These are phyloP conservation scores for Neoarius graeffei DNA, from an alignment of 2,113 vertebrate genomes.

Conservation along the genomic window DNA sequence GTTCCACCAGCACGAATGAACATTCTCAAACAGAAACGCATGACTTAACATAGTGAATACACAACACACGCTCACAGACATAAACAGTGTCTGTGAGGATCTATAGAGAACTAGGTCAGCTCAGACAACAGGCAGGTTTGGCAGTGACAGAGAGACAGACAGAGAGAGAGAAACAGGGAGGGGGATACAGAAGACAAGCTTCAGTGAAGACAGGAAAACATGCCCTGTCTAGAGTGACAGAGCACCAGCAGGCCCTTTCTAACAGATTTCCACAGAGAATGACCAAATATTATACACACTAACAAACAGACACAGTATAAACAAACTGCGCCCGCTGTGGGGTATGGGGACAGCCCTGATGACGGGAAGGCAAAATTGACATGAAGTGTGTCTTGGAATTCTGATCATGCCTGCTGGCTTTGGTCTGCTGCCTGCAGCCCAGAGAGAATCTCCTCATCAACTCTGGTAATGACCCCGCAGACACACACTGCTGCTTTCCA, in stretches of 20 bases:
- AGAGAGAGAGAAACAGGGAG: not conserved
- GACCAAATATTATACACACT: not conserved
- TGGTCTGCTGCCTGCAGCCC: constrained; percentile 42
- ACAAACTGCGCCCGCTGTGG: not conserved
- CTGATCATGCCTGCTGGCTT: constrained; percentile 35
- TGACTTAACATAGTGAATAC: not conserved
- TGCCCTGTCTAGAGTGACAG: not conserved
- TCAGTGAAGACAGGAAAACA: not conserved
- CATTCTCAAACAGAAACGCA: not conserved
- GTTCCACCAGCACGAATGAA: not conserved
- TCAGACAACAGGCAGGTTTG: not conserved
- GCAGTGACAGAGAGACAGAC: not conserved
- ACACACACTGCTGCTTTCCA: constrained; percentile 38
- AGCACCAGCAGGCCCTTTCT: not conserved
- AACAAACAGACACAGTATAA: not conserved
- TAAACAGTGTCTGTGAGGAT: not conserved
- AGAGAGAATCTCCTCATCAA: constrained; percentile 43
- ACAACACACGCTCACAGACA: not conserved
- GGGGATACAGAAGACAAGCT: not conserved
- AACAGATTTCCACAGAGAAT: constrained; percentile 18
- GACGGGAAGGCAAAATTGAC: constrained; percentile 15
- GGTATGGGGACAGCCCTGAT: not conserved
- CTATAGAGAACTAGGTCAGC: constrained; percentile 6
- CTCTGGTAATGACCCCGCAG: constrained; percentile 44
- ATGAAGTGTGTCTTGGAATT: constrained; percentile 43